phyloP scores from a whole-genome alignment of 1,140 invertebrate genomes.

The Dysdera silvatica region DNA sequence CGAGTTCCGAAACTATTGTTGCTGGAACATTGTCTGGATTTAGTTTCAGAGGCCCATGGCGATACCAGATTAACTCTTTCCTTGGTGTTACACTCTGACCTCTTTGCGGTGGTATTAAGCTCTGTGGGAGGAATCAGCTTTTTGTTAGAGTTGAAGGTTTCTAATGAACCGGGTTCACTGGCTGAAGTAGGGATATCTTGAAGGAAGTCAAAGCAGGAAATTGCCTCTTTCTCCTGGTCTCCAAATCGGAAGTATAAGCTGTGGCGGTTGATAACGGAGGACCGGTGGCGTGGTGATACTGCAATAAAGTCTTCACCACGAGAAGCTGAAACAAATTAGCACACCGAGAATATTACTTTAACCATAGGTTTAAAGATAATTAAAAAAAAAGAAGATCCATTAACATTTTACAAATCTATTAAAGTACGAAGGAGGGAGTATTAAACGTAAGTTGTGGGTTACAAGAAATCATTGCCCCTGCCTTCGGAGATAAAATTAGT shows the following conservation, averaged over 20 bases:
- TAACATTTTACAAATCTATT: too few species aligned
- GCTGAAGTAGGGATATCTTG: slow-evolving; percentile 53
- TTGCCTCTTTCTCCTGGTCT: slow-evolving; percentile 64
- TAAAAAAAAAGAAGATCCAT: too few species aligned
- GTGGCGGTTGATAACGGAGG: slow-evolving; percentile 61
- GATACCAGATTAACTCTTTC: slow-evolving; percentile 17
- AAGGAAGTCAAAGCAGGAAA: slow-evolving; percentile 68
- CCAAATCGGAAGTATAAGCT: slow-evolving; percentile 68
- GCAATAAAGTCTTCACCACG: too few species aligned
- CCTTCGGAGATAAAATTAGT: too few species aligned
- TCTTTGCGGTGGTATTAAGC: slow-evolving; percentile 12
- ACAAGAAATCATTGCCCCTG: too few species aligned
- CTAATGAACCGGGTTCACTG: slow-evolving; percentile 34
- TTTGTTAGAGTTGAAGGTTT: slow-evolving; percentile 29
- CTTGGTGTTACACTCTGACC: slow-evolving; percentile 10
- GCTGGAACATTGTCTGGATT: slow-evolving; percentile 22
- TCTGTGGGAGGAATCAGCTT: slow-evolving; percentile 1
- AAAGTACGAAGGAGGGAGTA: background rate
- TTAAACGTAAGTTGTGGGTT: too few species aligned
- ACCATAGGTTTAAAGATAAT: too few species aligned
- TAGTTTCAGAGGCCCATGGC: background rate
- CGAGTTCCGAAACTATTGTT: background rate
- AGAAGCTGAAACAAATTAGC: too few species aligned
- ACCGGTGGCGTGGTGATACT: slow-evolving; percentile 39
- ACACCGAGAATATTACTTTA: too few species aligned